Evolutionary conservation across 1,140 invertebrate species (phyloP), one percentile per base, ranked within the genome.

Genomic region (Zaprionus kolodkinae): DNA sequence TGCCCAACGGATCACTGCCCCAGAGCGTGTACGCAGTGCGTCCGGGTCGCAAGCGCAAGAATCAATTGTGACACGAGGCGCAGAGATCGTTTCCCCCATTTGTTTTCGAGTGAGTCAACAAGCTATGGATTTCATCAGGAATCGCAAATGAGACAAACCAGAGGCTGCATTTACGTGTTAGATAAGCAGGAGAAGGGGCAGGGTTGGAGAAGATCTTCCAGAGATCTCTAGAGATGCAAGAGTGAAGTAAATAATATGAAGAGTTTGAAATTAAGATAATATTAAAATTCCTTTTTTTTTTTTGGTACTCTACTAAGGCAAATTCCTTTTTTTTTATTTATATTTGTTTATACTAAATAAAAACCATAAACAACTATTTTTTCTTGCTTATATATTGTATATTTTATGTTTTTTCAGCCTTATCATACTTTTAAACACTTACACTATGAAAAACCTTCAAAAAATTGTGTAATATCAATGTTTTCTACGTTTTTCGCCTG

Each of bases 11-110:
- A 0, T 45, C 68, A 0, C 56, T 87, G 40, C 78, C 83, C 1
- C 64, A 64, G 9, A 84, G 78, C n/a, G 61, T 92, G 6, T 88
- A 91, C 21, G 71, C 84, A 0, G 86, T 91, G 57, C 70, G 89
- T 11, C 92, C 91, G 5, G 92, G 92, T 4, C 79, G 92, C 7
- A 92, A 92, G 76, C 83, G 91, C 2, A 92, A 92, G 63, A 92
- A 91, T 62, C 91, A 92, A 33, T 43, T 92, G 9, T 91, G 61
- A 71, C 69, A 13, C 15, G 2, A 2, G 10, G n/a, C 7, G 6
- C n/a, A 17, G 11, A 38, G 15, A 1, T 48, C 25, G n/a, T n/a
- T n/a, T n/a, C n/a, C n/a, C n/a, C n/a, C n/a, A n/a, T n/a, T n/a
- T n/a, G n/a, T n/a, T n/a, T 21, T 21, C 13, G 38, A 40, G 13